Conservation (phyloP, 2,113 vertebrate species). For the Falcunculus frontatus region DNA sequence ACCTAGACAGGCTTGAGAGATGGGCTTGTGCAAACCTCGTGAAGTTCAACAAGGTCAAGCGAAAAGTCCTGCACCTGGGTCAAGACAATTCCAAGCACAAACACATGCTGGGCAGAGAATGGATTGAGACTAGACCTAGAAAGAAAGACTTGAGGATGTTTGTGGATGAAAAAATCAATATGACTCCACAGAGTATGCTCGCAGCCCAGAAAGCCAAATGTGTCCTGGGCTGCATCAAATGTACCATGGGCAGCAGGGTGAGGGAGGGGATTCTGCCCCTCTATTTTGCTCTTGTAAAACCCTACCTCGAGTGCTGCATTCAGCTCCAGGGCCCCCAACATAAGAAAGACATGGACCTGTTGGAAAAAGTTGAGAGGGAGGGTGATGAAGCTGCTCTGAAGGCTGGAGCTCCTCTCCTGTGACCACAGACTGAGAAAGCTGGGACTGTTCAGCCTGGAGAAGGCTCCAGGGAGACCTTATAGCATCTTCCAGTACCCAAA, state of each 20-base stretch:
- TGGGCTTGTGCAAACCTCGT: background rate
- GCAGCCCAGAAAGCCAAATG: background rate
- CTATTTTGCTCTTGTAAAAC: background rate
- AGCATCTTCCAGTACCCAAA: background rate
- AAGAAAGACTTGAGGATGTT: background rate
- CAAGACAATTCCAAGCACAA: background rate
- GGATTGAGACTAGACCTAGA: background rate
- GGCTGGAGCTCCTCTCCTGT: background rate
- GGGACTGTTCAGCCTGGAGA: background rate
- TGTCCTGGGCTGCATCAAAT: background rate
- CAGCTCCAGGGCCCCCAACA: background rate
- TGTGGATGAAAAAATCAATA: background rate
- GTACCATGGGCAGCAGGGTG: background rate
- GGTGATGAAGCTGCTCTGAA: background rate
- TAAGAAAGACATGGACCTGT: background rate
- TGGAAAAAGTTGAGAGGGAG: background rate
- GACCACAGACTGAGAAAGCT: background rate
- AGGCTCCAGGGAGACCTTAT: background rate
- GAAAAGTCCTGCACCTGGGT: background rate
- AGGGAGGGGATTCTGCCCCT: background rate
- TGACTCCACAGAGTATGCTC: rapidly evolving
- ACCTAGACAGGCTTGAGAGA: background rate
- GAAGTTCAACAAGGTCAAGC: background rate
- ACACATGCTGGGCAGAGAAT: background rate
- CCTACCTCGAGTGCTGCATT: no score